Evolutionary conservation across 2,113 vertebrate species (phyloP).

Genomic region (Sitta europaea): DNA sequence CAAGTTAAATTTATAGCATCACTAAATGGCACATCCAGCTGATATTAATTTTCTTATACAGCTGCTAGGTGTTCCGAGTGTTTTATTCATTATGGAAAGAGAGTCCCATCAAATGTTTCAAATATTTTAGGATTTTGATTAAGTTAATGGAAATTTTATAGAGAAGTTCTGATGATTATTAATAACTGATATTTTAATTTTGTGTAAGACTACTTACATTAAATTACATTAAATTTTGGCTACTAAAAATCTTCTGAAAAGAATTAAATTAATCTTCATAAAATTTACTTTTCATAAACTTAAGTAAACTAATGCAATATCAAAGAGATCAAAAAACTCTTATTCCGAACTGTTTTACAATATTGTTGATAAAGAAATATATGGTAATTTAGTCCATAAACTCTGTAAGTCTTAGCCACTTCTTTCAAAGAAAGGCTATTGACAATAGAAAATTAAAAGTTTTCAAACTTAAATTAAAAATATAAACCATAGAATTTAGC

Average conservation of each 20-base stretch:
- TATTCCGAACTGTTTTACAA: neutral
- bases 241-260: constrained; percentile 27
- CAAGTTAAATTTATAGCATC: neutral
- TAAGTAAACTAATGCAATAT: constrained; percentile 1
- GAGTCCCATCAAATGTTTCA: neutral
- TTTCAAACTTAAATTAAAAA: neutral
- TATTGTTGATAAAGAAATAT: constrained; percentile 1
- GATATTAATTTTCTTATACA: neutral
- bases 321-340: neutral
- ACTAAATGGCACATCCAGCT: neutral
- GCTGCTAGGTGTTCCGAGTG: neutral
- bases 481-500: neutral
- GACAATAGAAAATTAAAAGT: neutral
- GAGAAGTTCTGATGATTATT: neutral
- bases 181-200: constrained; percentile 26
- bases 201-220: no score
- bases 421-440: neutral
- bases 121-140: neutral
- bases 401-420: neutral
- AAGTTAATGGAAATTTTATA: constrained; percentile 49
- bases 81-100: neutral
- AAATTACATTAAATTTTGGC: no score
- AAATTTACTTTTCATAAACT: constrained; percentile 21
- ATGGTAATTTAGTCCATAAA: neutral
- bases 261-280: constrained; percentile 10